Evolutionary conservation across 2,888 invertebrate genomes (phyloP).

Genomic region (Dryadula phaetusa): DNA sequence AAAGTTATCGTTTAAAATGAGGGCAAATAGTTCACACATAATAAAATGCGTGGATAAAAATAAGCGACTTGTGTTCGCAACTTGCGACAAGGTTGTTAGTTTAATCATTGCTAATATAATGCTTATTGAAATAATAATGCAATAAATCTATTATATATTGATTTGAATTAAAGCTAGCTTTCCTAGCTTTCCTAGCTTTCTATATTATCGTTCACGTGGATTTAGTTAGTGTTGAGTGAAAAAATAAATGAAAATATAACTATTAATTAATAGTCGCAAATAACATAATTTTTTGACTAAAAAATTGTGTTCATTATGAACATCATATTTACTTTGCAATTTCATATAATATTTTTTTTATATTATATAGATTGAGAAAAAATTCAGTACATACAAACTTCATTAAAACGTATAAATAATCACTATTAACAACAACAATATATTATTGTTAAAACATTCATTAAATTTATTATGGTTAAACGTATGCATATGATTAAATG

Average conservation of each 20-base stretch:
- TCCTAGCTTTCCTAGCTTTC: too few relatives aligned
- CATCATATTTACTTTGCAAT: too few relatives aligned
- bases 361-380: too few relatives aligned
- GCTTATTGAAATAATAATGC: slow-evolving; percentile 9
- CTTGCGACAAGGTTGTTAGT: slow-evolving; percentile 7
- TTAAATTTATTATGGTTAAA: not conserved
- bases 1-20: slow-evolving; percentile 1
- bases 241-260: too few relatives aligned
- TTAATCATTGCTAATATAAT: slow-evolving; percentile 6
- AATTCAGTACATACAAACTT: not conserved
- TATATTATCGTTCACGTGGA: too few relatives aligned
- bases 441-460: not conserved
- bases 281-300: too few relatives aligned
- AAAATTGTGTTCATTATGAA: too few relatives aligned
- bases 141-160: too few relatives aligned
- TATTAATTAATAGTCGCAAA: too few relatives aligned
- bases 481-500: not conserved
- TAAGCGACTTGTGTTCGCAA: slow-evolving; percentile 7
- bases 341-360: too few relatives aligned
- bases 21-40: not conserved
- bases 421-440: not conserved
- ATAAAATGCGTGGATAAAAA: slow-evolving; percentile 13
- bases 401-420: not conserved
- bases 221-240: too few relatives aligned
- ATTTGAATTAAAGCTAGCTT: slow-evolving; percentile 12